These are phyloP conservation scores for Thalassophryne amazonica DNA, from an alignment of 2,797 vertebrate genomes.

Conservation along the genomic window DNA sequence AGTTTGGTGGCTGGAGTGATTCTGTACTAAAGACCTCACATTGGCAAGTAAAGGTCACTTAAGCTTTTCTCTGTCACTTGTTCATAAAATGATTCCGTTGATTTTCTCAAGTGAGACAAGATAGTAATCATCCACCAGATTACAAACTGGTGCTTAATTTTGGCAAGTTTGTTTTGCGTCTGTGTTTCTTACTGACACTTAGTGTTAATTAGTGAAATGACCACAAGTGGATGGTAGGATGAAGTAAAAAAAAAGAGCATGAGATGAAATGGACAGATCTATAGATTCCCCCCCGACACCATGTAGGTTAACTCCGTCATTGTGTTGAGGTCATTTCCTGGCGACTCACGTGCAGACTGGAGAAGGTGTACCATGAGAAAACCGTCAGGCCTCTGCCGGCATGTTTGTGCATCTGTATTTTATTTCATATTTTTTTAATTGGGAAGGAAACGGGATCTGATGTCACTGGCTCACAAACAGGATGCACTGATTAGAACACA, in stretches of 20 bases:
- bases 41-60: too few species aligned
- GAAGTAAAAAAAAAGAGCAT: not conserved
- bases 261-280: too few species aligned
- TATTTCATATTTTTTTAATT: too few species aligned
- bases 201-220: slow-evolving; percentile 73
- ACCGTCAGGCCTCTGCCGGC: slow-evolving; percentile 67
- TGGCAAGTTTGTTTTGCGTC: slow-evolving; percentile 19
- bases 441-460: slow-evolving; percentile 88
- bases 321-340: slow-evolving; percentile 71
- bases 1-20: too few species aligned
- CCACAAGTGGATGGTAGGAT: not conserved
- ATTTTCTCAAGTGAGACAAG: too few species aligned
- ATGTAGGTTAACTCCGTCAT: slow-evolving; percentile 22
- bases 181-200: slow-evolving; percentile 73
- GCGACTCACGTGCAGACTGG: slow-evolving; percentile 22
- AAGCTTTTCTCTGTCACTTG: too few species aligned
- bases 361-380: slow-evolving; percentile 81
- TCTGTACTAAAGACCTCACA: too few species aligned
- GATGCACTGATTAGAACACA: slow-evolving; percentile 89
- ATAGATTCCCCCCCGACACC: too few species aligned
- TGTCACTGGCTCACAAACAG: slow-evolving; percentile 89
- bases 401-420: slow-evolving; percentile 76
- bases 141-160: slow-evolving; percentile 1
- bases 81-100: too few species aligned
- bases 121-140: too few species aligned